Conservation (phyloP, 2,113 vertebrate species). For the Neolamprologus falcicula region DNA sequence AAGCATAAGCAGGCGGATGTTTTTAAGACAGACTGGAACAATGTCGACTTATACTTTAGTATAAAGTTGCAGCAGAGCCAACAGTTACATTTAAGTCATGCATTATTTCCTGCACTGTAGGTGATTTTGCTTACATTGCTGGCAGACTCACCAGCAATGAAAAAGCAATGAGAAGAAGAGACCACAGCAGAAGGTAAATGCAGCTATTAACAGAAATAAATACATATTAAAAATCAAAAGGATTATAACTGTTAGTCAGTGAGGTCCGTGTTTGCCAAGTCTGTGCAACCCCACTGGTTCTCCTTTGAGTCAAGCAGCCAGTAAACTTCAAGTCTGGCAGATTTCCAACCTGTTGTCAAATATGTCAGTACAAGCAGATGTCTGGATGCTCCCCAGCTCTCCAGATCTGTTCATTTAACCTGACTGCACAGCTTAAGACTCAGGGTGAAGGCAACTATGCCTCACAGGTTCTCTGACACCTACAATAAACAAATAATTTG, state of each 20-base stretch:
- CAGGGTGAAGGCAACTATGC: background rate
- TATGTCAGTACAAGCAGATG: background rate
- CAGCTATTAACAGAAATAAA: background rate
- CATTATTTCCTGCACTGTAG: background rate
- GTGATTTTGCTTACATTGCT: background rate
- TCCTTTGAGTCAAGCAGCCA: background rate
- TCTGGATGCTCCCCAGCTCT: background rate
- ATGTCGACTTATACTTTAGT: background rate
- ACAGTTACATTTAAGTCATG: background rate
- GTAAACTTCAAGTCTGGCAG: conserved; percentile 21
- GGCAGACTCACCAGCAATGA: background rate
- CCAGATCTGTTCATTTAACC: conserved; percentile 17
- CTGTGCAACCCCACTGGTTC: background rate
- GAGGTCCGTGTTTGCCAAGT: background rate
- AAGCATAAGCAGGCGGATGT: background rate
- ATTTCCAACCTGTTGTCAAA: conserved; percentile 30
- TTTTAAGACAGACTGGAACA: background rate
- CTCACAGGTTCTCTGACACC: background rate
- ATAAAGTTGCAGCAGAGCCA: background rate
- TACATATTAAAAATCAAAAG: background rate
- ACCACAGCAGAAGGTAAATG: background rate
- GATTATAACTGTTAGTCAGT: background rate
- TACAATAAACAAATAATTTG: background rate
- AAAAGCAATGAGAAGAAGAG: background rate
- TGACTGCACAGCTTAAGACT: conserved; percentile 4